Evolutionary conservation across 1,140 invertebrate genomes (phyloP).

Genomic region (Tribolium madens): DNA sequence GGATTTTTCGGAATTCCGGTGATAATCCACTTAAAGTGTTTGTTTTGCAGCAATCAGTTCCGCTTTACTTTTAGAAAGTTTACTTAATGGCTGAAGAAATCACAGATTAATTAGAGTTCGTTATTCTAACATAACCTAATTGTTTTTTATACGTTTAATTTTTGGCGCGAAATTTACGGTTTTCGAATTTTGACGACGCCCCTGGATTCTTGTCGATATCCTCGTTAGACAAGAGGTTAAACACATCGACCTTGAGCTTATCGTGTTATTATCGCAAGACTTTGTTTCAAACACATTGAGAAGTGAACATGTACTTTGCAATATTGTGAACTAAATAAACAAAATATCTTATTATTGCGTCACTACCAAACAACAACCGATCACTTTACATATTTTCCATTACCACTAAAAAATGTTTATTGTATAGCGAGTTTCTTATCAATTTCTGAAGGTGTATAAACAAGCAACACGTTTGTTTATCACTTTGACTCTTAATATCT

Average conservation of each 20-base stretch:
- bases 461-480: neutral
- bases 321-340: neutral
- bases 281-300: neutral
- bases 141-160: neutral
- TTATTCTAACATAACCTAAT: conserved; percentile 16
- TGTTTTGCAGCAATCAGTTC: conserved; percentile 40
- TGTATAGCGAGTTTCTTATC: neutral
- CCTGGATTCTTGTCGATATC: conserved; percentile 23
- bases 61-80: conserved; percentile 45
- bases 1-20: neutral
- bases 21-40: conserved; percentile 28
- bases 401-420: neutral
- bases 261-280: conserved; percentile 34
- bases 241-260: conserved; percentile 45
- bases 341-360: neutral
- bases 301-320: neutral
- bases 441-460: neutral
- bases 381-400: neutral
- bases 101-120: conserved; percentile 17
- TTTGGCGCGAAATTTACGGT: neutral
- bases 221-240: conserved; percentile 46
- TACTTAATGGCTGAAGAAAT: conserved; percentile 39
- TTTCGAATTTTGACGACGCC: neutral
- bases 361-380: neutral
- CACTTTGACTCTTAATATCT: neutral